A percentile compares a stretch with the other conserved stretches of the same genome.
phyloP scores from a whole-genome alignment of 2,888 invertebrate species.

The Platerodrilus igneus region DNA sequence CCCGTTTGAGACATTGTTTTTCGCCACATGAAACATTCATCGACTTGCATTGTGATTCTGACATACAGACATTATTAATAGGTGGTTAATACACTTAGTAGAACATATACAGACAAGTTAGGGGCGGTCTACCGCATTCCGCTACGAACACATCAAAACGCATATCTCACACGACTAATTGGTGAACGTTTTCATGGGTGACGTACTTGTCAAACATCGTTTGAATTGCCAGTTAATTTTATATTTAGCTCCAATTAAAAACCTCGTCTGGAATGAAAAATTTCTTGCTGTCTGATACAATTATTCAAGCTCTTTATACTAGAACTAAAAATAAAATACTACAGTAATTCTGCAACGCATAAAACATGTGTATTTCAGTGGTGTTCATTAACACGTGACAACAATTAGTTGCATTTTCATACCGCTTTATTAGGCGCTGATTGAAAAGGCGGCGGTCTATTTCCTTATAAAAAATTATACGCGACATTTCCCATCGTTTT shows the following conservation, averaged over 20 bases:
- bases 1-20: constrained; percentile 44
- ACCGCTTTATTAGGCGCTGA: constrained; percentile 12
- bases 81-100: constrained; percentile 36
- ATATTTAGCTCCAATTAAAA: constrained; percentile 31
- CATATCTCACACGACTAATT: constrained; percentile 47
- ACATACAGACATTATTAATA: constrained; percentile 36
- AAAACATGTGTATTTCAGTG: constrained; percentile 21
- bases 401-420: constrained; percentile 35
- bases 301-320: constrained; percentile 41
- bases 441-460: constrained; percentile 4
- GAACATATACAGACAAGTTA: constrained; percentile 33
- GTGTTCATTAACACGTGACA: constrained; percentile 27
- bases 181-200: constrained; percentile 46
- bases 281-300: constrained; percentile 35
- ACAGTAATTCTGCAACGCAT: constrained; percentile 16
- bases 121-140: constrained; percentile 35
- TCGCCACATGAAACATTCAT: constrained; percentile 45
- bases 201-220: constrained; percentile 44
- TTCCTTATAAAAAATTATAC: background rate
- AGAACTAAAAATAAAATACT: constrained; percentile 30
- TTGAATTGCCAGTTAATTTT: constrained; percentile 39
- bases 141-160: constrained; percentile 32
- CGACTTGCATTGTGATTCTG: no score
- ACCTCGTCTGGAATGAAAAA: constrained; percentile 30
- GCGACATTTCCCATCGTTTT: background rate